Conservation (phyloP, 2,888 invertebrate species). For the Limnephilus marmoratus region DNA sequence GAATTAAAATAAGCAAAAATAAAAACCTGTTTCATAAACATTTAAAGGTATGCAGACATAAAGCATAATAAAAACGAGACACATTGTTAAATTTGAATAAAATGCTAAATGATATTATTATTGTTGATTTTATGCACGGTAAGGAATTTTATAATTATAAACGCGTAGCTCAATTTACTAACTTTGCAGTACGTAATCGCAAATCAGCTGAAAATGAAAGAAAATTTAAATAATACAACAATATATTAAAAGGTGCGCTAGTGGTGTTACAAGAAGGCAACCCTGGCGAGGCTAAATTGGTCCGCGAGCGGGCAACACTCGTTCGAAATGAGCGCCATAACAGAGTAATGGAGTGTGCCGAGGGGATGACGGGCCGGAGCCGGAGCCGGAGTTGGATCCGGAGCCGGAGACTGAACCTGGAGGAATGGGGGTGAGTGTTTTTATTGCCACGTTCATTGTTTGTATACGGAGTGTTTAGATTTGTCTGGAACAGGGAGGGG, state of each 20-base stretch:
- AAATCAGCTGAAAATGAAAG: background rate
- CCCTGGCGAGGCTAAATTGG: slow-evolving; percentile 18
- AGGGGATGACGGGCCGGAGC: background rate
- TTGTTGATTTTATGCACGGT: background rate
- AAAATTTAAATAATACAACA: background rate
- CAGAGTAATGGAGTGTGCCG: slow-evolving; percentile 39
- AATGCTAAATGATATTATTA: background rate
- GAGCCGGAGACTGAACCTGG: background rate
- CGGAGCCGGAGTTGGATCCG: background rate
- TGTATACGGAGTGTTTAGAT: slow-evolving; percentile 56
- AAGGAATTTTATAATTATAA: background rate
- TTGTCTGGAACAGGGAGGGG: slow-evolving; percentile 39
- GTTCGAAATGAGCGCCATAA: slow-evolving; percentile 34
- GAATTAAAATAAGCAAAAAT: background rate
- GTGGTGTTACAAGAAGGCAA: background rate
- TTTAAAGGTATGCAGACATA: background rate
- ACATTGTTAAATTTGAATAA: background rate
- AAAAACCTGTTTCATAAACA: too few relatives aligned
- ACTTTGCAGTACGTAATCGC: background rate
- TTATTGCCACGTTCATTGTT: slow-evolving; percentile 55
- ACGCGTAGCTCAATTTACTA: background rate
- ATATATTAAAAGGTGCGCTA: background rate
- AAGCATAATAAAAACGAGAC: background rate
- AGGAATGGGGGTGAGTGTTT: slow-evolving; percentile 1
- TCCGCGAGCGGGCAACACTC: slow-evolving; percentile 12